These are phyloP conservation scores for Orthosia gracilis DNA, from an alignment of 2,888 invertebrate species.

Conservation along the genomic window DNA sequence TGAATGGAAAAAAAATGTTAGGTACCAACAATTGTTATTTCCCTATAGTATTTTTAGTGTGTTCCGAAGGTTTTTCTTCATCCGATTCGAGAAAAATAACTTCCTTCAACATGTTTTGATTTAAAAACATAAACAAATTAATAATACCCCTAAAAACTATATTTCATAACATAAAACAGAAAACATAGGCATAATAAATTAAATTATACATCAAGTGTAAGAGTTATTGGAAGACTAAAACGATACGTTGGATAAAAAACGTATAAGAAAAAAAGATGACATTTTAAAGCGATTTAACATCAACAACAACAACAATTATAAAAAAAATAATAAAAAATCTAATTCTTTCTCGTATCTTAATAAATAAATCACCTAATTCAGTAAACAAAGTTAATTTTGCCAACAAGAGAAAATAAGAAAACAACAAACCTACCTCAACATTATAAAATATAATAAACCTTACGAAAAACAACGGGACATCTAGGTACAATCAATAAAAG, in stretches of 20 bases:
- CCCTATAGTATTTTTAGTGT: not conserved
- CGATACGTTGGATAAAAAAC: too few relatives aligned
- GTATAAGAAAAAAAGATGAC: too few relatives aligned
- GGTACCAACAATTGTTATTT: not conserved
- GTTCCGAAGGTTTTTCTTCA: conserved; percentile 11
- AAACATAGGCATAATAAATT: not conserved
- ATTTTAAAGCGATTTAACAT: too few relatives aligned
- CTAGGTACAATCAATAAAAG: conserved; percentile 3
- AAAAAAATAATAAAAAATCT: too few relatives aligned
- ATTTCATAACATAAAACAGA: not conserved
- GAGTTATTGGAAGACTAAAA: not conserved
- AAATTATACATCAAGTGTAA: not conserved
- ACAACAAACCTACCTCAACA: not conserved
- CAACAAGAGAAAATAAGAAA: too few relatives aligned
- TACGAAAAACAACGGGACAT: too few relatives aligned
- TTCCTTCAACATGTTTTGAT: conserved; percentile 27
- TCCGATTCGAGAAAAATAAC: conserved; percentile 2
- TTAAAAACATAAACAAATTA: not conserved
- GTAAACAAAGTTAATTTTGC: not conserved
- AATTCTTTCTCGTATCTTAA: too few relatives aligned
- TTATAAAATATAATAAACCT: too few relatives aligned
- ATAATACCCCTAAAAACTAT: not conserved
- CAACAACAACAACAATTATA: too few relatives aligned
- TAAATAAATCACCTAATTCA: too few relatives aligned
- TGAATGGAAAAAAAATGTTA: not conserved